phyloP scores from a whole-genome alignment of 2,888 invertebrate genomes.

The Drosophila macrothrix region DNA sequence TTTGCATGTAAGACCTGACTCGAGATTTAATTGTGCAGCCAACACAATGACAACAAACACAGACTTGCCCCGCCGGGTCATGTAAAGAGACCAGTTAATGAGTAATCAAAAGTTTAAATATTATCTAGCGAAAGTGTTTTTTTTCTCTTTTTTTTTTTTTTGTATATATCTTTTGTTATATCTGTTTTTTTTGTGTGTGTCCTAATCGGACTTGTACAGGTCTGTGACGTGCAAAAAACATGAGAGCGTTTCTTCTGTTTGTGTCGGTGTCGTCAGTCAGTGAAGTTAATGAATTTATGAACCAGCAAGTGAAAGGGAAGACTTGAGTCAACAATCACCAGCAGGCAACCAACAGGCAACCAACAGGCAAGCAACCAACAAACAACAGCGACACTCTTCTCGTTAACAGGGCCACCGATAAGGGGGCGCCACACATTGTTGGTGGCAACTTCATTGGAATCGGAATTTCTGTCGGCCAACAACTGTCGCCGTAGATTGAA shows the following conservation, averaged over 20 bases:
- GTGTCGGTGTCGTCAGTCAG: conserved; percentile 51
- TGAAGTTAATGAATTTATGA: conserved; percentile 76
- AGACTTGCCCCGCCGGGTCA: conserved; percentile 58
- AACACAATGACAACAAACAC: conserved; percentile 37
- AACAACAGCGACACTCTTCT: not conserved
- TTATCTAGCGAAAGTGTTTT: conserved; percentile 63
- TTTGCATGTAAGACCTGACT: conserved; percentile 58
- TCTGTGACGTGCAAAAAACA: conserved; percentile 71
- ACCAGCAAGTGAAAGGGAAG: conserved; percentile 23
- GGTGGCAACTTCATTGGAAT: conserved; percentile 62
- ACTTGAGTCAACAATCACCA: conserved; percentile 14
- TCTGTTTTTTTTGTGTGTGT: conserved; percentile 10
- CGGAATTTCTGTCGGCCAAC: conserved; percentile 22
- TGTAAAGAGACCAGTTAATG: conserved; percentile 53
- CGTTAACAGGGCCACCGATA: conserved; percentile 41
- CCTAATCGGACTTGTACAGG: conserved; percentile 1
- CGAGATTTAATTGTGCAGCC: conserved; percentile 55
- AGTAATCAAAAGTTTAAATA: conserved; percentile 36
- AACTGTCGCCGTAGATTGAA: conserved; percentile 34
- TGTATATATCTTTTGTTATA: conserved; percentile 49
- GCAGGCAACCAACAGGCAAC: not conserved
- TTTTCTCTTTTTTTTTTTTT: conserved; percentile 23
- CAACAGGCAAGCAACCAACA: not conserved
- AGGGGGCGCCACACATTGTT: conserved; percentile 29
- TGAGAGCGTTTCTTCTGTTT: conserved; percentile 24